phyloP scores from a whole-genome alignment of 1,140 invertebrate genomes.

The Stegodyphus dumicola region DNA sequence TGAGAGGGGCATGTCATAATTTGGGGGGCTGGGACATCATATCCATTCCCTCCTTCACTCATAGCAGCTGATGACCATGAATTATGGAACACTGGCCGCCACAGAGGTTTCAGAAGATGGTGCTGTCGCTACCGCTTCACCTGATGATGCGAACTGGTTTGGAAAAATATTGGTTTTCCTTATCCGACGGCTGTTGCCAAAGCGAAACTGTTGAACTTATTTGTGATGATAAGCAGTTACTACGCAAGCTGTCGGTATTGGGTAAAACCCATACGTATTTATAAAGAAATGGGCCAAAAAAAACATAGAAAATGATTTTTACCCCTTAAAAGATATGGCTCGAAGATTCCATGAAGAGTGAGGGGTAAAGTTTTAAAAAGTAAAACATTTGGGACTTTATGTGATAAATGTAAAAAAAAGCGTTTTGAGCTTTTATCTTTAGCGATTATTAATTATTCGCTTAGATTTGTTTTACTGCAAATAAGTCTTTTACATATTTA shows the following conservation, averaged over 20 bases:
- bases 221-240: constrained; percentile 40
- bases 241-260: background rate
- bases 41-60: background rate
- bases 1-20: constrained; percentile 15
- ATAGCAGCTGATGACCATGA: constrained; percentile 33
- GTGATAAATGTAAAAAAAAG: too few species aligned
- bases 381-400: too few species aligned
- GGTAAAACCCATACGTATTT: background rate
- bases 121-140: constrained; percentile 5
- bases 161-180: constrained; percentile 30
- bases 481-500: too few species aligned
- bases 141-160: constrained; percentile 33
- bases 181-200: constrained; percentile 27
- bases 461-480: too few species aligned
- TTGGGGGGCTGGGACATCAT: background rate
- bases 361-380: too few species aligned
- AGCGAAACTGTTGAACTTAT: constrained; percentile 9
- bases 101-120: constrained; percentile 16
- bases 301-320: too few species aligned
- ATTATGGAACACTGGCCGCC: constrained; percentile 23
- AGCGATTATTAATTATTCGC: too few species aligned
- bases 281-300: too few species aligned
- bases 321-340: too few species aligned
- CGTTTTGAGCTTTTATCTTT: too few species aligned
- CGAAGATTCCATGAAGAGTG: too few species aligned